Evolutionary conservation across 2,797 vertebrate species (phyloP), one percentile per base, ranked within the genome.

Genomic region (Chromis chromis): DNA sequence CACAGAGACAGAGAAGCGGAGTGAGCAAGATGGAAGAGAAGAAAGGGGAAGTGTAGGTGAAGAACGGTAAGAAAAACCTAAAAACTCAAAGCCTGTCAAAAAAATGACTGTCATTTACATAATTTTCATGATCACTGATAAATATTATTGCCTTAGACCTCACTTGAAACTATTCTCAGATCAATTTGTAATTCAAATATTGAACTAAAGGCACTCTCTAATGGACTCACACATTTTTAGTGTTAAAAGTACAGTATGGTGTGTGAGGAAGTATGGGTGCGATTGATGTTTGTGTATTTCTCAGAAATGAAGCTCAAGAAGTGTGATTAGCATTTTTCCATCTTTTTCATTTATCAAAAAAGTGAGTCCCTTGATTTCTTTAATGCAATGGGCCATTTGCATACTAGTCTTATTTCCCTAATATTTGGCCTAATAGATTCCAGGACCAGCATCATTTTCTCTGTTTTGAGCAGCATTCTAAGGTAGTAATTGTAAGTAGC

Each of bases 101-200:
- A n/a, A 48, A 70, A 59, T 16, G 27, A 27, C 16, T 10, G 0
- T 57, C 17, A 90, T 88, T 86, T 82, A 57, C 75, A 86, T 89
- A 83, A 86, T 85, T 82, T 74, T 0, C 39, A 57, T 57, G 58
- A 85, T 82, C 68, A 70, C 50, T 71, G 42, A 69, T 79, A 67
- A 70, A 70, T 81, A 78, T 68, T 70, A 78, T 71, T 84, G 67
- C 25, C 48, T 83, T 42, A 71, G 56, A 88, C 55, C 19, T 80
- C 6, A 39, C 49, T 82, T 74, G 61, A 79, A 75, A 81, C 59
- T 82, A 79, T 85, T 86, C 70, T 86, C 71, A 89, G 75, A 85
- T 76, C 71, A 59, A 85, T 88, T 88, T 88, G 74, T 76, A 84
- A 86, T 88, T 89, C 71, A 85, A 79, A 87, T 89, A 28, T 67